Evolutionary conservation across 2,888 invertebrate species (phyloP), one percentile per base, ranked within the genome.

Genomic region (Nomada ruficornis): DNA sequence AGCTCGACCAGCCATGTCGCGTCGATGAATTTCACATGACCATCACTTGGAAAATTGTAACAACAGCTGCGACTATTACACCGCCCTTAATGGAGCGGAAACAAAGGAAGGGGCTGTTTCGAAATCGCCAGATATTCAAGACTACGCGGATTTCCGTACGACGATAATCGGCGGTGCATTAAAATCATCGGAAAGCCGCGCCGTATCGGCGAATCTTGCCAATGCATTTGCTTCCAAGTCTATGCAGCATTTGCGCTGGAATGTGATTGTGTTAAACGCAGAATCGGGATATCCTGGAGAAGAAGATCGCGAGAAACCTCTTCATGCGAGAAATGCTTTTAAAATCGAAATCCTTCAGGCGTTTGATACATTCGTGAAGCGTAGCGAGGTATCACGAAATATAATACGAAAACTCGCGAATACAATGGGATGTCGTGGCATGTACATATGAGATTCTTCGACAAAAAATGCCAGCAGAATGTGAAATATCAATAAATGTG

Each of bases 131-230:
- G 80, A 69, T 55, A 73, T 65, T 42, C 59, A n/a, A 67, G 73
- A 64, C 69, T 71, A 70, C 70, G 71, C 4, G 70, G 63, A 83
- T 84, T 65, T 79, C 59, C 70, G 67, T 60, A 44, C 10, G 20
- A 15, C 54, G 73, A 74, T 83, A 77, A 86, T 86, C 87, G 80
- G 42, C 62, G 85, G 60, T 83, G 80, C 85, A 87, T 86, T 86
- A 86, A 86, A 86, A 86, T 84, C 87, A 75, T 82, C 74, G 79
- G 74, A 77, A 87, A 62, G 75, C 26, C 36, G 10, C 13, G 29
- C n/a, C 57, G 74, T 67, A 80, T 79, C 85, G 80, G 42, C 68
- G 65, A 74, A 76, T 80, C 77, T 80, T 76, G 74, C 62, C 63
- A 71, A 77, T 82, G 82, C 77, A 82, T 85, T 82, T 77, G 52